phyloP scores from a whole-genome alignment of 2,888 invertebrate genomes.

The Noctua fimbriata region DNA sequence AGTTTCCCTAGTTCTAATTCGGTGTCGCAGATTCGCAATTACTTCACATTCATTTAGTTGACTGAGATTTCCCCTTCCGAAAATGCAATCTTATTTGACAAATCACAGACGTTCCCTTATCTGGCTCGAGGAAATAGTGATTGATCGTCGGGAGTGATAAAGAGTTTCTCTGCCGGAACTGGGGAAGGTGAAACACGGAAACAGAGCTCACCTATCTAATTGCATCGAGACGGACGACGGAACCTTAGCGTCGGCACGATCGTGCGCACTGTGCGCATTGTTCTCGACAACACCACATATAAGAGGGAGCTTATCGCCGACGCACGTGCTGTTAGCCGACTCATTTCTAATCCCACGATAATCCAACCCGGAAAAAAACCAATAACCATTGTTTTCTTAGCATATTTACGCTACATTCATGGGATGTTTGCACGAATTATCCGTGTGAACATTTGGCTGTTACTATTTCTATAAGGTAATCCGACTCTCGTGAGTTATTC shows the following conservation, averaged over 20 bases:
- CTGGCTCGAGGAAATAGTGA: slow-evolving; percentile 75
- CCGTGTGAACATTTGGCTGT: slow-evolving; percentile 75
- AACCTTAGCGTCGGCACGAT: slow-evolving; percentile 73
- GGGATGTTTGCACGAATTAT: slow-evolving; percentile 84
- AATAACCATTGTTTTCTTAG: slow-evolving; percentile 85
- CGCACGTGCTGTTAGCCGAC: slow-evolving; percentile 80
- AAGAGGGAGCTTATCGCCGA: slow-evolving; percentile 76
- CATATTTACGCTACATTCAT: slow-evolving; percentile 81
- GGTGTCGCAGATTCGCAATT: slow-evolving; percentile 72
- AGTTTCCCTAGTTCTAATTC: slow-evolving; percentile 65
- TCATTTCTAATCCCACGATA: slow-evolving; percentile 83
- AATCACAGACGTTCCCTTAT: slow-evolving; percentile 73
- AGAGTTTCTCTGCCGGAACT: slow-evolving; percentile 77
- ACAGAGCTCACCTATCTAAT: slow-evolving; percentile 79
- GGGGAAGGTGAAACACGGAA: slow-evolving; percentile 77
- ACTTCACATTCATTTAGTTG: slow-evolving; percentile 70
- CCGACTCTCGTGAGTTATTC: slow-evolving; percentile 76
- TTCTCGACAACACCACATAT: slow-evolving; percentile 72
- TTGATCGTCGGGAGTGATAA: slow-evolving; percentile 77
- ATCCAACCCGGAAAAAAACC: slow-evolving; percentile 87
- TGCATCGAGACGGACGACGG: slow-evolving; percentile 76
- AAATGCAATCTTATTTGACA: slow-evolving; percentile 73
- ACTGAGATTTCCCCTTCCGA: slow-evolving; percentile 69
- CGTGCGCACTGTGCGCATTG: slow-evolving; percentile 74
- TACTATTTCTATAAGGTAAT: slow-evolving; percentile 83